These are phyloP conservation scores for Scaptodrosophila latifasciaeformis DNA, from an alignment of 2,888 invertebrate species.

Conservation along the genomic window DNA sequence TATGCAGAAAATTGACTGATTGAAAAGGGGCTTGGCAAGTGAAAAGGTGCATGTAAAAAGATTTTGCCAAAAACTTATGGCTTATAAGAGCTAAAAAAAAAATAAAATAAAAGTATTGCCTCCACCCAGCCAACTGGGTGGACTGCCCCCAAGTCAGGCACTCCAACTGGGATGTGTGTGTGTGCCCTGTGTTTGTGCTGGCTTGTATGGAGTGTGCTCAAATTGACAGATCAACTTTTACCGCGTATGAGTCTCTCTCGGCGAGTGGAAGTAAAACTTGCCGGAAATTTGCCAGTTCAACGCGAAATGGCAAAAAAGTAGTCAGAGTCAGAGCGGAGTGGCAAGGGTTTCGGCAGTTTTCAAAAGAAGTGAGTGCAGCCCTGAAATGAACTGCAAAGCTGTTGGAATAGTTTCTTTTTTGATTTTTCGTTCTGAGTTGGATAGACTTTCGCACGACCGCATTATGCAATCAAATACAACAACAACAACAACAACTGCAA, in stretches of 20 bases:
- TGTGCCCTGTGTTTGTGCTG: conserved; percentile 6
- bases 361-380: background rate
- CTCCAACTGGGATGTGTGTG: no score
- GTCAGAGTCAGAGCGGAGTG: no score
- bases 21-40: background rate
- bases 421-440: conserved; percentile 20
- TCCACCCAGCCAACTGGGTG: background rate
- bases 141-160: no score
- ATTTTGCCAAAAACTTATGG: background rate
- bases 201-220: no score
- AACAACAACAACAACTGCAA: no score
- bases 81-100: background rate
- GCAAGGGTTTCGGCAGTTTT: no score
- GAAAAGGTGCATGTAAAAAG: conserved; percentile 12
- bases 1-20: no score
- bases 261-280: conserved; percentile 20
- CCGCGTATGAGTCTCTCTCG: conserved; percentile 11
- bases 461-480: conserved; percentile 43
- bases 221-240: conserved; percentile 59
- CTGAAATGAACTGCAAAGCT: conserved; percentile 45
- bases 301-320: conserved; percentile 31
- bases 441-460: conserved; percentile 29
- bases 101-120: conserved; percentile 1
- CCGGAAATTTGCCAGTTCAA: conserved; percentile 43
- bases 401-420: conserved; percentile 8